A percentile compares a stretch with the other conserved stretches of the same genome.
These are phyloP conservation scores for Lasiommata megera DNA, from an alignment of 2,888 invertebrate genomes.

Conservation along the genomic window DNA sequence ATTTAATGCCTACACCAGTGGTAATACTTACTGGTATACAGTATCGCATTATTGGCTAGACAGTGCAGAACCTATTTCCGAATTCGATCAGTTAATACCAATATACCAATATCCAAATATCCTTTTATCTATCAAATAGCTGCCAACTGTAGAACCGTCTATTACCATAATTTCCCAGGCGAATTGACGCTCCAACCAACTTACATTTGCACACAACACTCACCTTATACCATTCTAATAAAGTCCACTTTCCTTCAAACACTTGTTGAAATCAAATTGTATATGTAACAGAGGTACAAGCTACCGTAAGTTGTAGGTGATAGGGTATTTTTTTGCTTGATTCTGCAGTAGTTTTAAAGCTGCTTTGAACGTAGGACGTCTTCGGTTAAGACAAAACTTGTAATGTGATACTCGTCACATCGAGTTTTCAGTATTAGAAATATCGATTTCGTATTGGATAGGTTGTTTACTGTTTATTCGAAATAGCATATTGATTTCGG, in stretches of 20 bases:
- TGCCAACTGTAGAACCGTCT: conserved; percentile 40
- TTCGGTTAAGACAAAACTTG: conserved; percentile 40
- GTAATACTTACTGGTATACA: not conserved
- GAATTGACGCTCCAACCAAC: conserved; percentile 28
- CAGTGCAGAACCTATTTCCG: conserved; percentile 19
- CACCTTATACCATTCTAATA: not conserved
- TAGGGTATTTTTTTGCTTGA: conserved; percentile 10
- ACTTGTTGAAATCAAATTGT: not conserved
- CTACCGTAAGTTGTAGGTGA: not conserved
- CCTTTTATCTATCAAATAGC: conserved; percentile 44
- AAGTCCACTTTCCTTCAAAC: conserved; percentile 15
- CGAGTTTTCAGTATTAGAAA: conserved; percentile 30
- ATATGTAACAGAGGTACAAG: conserved; percentile 4
- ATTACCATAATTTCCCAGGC: conserved; percentile 46
- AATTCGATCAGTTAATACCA: conserved; percentile 39
- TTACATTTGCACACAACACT: conserved; percentile 11
- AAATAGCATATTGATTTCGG: conserved; percentile 3
- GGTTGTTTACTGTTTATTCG: conserved; percentile 10
- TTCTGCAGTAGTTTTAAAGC: conserved; percentile 3
- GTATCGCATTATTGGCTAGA: conserved; percentile 5
- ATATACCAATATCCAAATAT: conserved; percentile 41
- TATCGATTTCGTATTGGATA: conserved; percentile 28
- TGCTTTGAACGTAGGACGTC: conserved; percentile 18
- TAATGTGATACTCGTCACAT: conserved; percentile 37
- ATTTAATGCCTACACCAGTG: too few species aligned